phyloP scores from a whole-genome alignment of 2,797 vertebrate species.

The Scyliorhinus canicula region DNA sequence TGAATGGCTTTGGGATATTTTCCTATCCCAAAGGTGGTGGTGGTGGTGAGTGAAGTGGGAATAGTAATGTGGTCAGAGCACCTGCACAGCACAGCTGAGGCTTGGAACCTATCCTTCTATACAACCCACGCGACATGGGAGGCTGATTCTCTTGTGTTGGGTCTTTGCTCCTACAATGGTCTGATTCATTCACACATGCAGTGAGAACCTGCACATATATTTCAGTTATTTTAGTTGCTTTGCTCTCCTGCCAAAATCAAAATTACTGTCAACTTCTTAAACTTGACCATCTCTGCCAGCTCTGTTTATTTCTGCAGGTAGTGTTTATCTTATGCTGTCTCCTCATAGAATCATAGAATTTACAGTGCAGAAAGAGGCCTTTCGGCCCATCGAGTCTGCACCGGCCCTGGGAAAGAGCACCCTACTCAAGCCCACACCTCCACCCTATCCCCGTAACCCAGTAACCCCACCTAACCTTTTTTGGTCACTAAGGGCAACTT shows the following conservation, averaged over 20 bases:
- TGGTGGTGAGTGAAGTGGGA: background rate
- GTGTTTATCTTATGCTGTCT: background rate
- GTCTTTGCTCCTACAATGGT: background rate
- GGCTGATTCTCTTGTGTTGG: background rate
- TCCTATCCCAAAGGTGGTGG: background rate
- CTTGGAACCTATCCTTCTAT: background rate
- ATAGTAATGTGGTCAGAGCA: background rate
- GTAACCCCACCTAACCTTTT: too few species aligned
- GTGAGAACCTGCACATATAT: too few species aligned
- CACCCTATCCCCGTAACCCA: too few species aligned
- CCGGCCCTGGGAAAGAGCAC: too few species aligned
- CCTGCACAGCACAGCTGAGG: background rate
- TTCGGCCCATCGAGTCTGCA: too few species aligned
- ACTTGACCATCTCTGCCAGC: background rate
- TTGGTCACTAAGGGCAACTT: too few species aligned
- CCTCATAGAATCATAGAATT: too few species aligned
- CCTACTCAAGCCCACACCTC: too few species aligned
- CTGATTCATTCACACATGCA: background rate
- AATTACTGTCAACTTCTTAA: background rate
- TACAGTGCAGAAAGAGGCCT: too few species aligned
- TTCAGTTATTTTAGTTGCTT: too few species aligned
- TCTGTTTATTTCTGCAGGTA: background rate
- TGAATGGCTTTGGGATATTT: background rate
- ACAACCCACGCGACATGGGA: background rate
- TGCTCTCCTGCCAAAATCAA: background rate